Evolutionary conservation across 2,888 invertebrate genomes (phyloP).

Genomic region (Dicycla oo): DNA sequence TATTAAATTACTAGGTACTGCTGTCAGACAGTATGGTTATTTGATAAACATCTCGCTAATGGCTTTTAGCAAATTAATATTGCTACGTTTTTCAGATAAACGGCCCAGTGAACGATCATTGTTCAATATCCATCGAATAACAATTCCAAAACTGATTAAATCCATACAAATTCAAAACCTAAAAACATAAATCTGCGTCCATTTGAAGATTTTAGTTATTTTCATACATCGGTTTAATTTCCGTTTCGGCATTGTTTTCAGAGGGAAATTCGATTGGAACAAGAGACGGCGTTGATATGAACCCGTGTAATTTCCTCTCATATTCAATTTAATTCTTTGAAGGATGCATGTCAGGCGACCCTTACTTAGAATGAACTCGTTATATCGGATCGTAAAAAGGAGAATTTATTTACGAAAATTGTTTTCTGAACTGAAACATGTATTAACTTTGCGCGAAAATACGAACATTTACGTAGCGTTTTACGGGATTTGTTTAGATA

Average conservation of each 20-base stretch:
- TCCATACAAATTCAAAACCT: slow-evolving; percentile 58
- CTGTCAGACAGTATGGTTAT: slow-evolving; percentile 33
- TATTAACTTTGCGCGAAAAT: slow-evolving; percentile 62
- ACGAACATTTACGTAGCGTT: slow-evolving; percentile 47
- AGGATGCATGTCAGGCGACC: slow-evolving; percentile 79
- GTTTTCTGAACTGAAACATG: slow-evolving; percentile 68
- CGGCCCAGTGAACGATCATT: slow-evolving; percentile 40
- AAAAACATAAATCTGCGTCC: slow-evolving; percentile 75
- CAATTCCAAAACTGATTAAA: slow-evolving; percentile 49
- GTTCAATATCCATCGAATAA: slow-evolving; percentile 34
- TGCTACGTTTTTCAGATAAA: slow-evolving; percentile 35
- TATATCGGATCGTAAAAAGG: slow-evolving; percentile 73
- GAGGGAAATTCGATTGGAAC: slow-evolving; percentile 85
- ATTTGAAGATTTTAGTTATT: slow-evolving; percentile 80
- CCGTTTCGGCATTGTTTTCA: slow-evolving; percentile 87
- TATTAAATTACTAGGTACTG: slow-evolving; percentile 29
- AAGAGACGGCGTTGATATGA: slow-evolving; percentile 83
- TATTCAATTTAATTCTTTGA: slow-evolving; percentile 86
- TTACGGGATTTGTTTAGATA: slow-evolving; percentile 50
- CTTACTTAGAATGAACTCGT: slow-evolving; percentile 74
- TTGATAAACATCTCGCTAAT: slow-evolving; percentile 47
- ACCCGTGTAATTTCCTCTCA: slow-evolving; percentile 87
- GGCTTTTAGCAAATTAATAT: slow-evolving; percentile 48
- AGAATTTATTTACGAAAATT: slow-evolving; percentile 76
- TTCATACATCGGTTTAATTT: slow-evolving; percentile 87